Conservation (phyloP, 1,140 invertebrate genomes). For the Aphis craccivora region DNA sequence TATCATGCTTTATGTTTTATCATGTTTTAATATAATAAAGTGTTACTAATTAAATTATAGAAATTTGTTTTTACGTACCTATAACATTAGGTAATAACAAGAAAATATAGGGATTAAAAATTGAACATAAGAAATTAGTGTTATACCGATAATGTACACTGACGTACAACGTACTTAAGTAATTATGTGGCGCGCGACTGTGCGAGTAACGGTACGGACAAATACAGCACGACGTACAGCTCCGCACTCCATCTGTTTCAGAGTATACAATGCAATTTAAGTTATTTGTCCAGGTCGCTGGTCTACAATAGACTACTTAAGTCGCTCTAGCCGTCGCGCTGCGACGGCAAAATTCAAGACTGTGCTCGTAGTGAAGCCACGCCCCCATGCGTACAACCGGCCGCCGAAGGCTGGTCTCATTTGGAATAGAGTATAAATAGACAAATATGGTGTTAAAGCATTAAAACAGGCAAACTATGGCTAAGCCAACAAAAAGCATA, state of each 20-base stretch:
- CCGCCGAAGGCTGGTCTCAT: too few relatives aligned
- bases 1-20: background rate
- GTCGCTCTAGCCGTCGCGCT: too few relatives aligned
- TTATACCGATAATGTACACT: slow-evolving; percentile 21
- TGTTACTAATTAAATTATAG: slow-evolving; percentile 30
- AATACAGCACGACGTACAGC: background rate
- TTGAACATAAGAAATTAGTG: background rate
- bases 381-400: background rate
- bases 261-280: slow-evolving; percentile 36
- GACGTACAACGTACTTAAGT: slow-evolving; percentile 57
- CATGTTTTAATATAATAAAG: slow-evolving; percentile 29
- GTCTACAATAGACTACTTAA: too few relatives aligned
- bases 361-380: slow-evolving; percentile 14
- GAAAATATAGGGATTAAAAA: too few relatives aligned
- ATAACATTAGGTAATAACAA: slow-evolving; percentile 21
- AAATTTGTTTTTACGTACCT: slow-evolving; percentile 31
- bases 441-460: too few relatives aligned
- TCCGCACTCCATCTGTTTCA: slow-evolving; percentile 3
- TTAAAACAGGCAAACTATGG: too few relatives aligned
- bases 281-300: too few relatives aligned
- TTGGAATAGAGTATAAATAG: too few relatives aligned
- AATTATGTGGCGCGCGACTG: background rate
- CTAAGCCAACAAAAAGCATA: too few relatives aligned
- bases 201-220: background rate
- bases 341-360: background rate